Base-by-base conservation (phyloP, 2,797 vertebrate genomes). In the Typhlichthys eigenmanni region DNA sequence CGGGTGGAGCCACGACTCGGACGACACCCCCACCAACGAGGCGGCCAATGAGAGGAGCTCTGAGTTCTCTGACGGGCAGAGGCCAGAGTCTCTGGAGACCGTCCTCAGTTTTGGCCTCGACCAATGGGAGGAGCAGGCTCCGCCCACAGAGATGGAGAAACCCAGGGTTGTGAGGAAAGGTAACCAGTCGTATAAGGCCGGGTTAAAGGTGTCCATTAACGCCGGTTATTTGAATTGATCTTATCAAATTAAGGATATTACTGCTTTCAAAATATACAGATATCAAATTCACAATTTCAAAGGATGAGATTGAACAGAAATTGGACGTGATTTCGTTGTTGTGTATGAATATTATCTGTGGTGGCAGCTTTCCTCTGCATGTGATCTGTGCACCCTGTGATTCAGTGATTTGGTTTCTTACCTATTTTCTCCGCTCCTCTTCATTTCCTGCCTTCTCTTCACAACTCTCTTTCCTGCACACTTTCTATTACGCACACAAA, bases 1-100 rank as follows among this genome's bases (percentile, higher is more conserved):
- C 34, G 68, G 68, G 1, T 89, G 90, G 89, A 92, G 91, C 82
- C 90, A 88, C 50, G 69, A 86, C 7, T 92, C 91, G 0, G 89
- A 85, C 1, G 83, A 91, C 80, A 92, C 91, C 0, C 90, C 92
- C 74, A 93, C 91, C 69, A 92, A 93, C 17, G 89, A 91, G 71
- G 76, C 78, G 0, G 58, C 87, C 71, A 81, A 87, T 12, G 85
- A 84, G 13, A 82, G 64, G 45, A 80, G 57, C 63, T 72, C 71
- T 5, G 34, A 38, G 3, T 64, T 82, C 47, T 5, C 53, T 0
- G 84, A 87, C 0, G 45, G 68, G 1, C 74, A 58, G 47, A 80
- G 54, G 2, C 69, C 70, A 0, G 82, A 75, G 58, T 80, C 76
- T 1, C 17, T 70, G 55, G 89, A 87, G 58, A 71, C 81, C 0